These are phyloP conservation scores for Sminthopsis crassicaudata DNA, from an alignment of 2,113 vertebrate species.

Conservation along the genomic window DNA sequence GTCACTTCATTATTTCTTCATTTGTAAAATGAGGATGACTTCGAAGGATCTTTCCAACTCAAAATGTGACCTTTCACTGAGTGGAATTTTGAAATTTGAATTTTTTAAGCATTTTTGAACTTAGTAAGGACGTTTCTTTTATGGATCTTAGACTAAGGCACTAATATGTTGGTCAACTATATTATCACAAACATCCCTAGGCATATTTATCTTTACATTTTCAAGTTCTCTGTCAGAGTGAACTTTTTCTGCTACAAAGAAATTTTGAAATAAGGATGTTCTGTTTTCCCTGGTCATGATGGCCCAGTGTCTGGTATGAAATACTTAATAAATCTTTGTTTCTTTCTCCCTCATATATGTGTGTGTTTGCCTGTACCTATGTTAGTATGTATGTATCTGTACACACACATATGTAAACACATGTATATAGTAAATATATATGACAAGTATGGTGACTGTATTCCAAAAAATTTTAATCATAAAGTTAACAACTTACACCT, in stretches of 20 bases:
- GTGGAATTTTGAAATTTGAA: background rate
- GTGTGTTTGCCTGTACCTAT: too few relatives aligned
- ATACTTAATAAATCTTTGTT: background rate
- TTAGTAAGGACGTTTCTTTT: background rate
- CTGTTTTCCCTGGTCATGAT: background rate
- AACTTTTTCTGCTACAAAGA: background rate
- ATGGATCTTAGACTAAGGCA: background rate
- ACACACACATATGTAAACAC: too few relatives aligned
- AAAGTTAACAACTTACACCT: conserved; percentile 74
- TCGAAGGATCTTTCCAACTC: background rate
- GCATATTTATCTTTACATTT: background rate
- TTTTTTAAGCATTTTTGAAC: background rate
- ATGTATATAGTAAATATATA: background rate
- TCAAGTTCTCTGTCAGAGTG: background rate
- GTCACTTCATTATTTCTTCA: background rate
- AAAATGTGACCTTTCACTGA: background rate
- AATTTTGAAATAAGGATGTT: background rate
- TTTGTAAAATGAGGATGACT: background rate
- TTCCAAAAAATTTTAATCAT: background rate
- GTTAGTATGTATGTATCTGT: too few relatives aligned
- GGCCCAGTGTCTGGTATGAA: background rate
- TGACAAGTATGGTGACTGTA: background rate
- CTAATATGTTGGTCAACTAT: background rate
- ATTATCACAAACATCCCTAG: background rate
- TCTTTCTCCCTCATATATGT: background rate